A percentile compares a stretch with the other conserved stretches of the same genome.
phyloP scores from a whole-genome alignment of 2,888 invertebrate genomes.

The Fissipunctia ypsillon region DNA sequence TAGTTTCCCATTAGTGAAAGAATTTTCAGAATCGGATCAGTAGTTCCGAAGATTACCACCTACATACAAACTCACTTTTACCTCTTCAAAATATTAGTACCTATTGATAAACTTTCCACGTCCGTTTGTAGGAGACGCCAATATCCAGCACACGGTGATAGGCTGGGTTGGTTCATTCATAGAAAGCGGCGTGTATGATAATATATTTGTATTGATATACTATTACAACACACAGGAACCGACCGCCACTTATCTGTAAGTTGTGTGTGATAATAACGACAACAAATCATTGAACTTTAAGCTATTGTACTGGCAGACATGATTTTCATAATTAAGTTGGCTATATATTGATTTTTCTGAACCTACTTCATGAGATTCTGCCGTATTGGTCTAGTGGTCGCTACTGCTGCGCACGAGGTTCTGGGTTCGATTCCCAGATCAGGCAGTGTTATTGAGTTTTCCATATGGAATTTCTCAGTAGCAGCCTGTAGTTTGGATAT shows the following conservation, averaged over 20 bases:
- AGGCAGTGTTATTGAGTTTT: no score
- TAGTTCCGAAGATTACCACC: no score
- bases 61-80: no score
- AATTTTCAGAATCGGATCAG: no score
- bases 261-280: constrained; percentile 49
- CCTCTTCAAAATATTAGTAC: no score
- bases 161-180: background rate
- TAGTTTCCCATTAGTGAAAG: no score
- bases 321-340: constrained; percentile 2
- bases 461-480: background rate
- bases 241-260: constrained; percentile 39
- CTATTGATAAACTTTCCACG: no score
- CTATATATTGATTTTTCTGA: no score
- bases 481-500: background rate
- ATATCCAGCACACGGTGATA: background rate
- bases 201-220: constrained; percentile 32
- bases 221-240: constrained; percentile 61
- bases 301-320: background rate
- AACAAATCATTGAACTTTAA: constrained; percentile 60
- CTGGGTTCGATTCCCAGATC: background rate
- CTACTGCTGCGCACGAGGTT: background rate
- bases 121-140: background rate
- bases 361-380: no score
- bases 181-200: background rate
- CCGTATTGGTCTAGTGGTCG: background rate